Percentiles rank a stretch among this genome's conserved stretches.
Evolutionary conservation across 2,797 vertebrate genomes (phyloP).

Genomic region (Chloroceryle inda): DNA sequence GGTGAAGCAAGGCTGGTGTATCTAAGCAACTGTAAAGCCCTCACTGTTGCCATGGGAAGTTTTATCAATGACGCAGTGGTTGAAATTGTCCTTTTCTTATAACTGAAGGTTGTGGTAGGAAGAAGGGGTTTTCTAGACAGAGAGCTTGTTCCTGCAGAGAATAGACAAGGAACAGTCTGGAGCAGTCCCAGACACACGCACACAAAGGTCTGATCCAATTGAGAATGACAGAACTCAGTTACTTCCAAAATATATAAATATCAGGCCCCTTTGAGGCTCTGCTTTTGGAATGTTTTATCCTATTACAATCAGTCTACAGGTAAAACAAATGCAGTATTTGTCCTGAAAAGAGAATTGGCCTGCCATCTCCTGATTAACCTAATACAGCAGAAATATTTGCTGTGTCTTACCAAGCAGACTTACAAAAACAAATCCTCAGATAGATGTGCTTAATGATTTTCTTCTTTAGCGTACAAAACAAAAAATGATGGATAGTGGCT

Average conservation of each 20-base stretch:
- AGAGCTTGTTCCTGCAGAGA: constrained; percentile 68
- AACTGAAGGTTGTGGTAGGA: constrained; percentile 40
- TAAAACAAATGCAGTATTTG: neutral
- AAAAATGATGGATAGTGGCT: neutral
- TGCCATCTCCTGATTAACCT: neutral
- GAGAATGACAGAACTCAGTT: neutral
- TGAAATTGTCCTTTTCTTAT: constrained; percentile 81
- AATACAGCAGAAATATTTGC: neutral
- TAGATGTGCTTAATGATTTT: neutral
- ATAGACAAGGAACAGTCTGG: neutral
- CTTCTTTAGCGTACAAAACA: neutral
- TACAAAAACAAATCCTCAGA: constrained; percentile 2
- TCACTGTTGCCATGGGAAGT: constrained; percentile 83
- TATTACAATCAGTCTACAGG: neutral
- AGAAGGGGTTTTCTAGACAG: constrained; percentile 14
- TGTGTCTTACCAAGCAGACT: neutral
- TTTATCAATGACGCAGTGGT: constrained; percentile 82
- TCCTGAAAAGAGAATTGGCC: neutral
- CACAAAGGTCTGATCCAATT: neutral
- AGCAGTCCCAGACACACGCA: neutral
- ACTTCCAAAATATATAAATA: neutral
- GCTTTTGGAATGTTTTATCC: neutral
- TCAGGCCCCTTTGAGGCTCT: neutral
- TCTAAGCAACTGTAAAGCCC: constrained; percentile 86
- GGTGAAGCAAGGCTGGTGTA: constrained; percentile 82